phyloP scores from a whole-genome alignment of 2,113 vertebrate genomes.

The Dipodomys spectabilis region DNA sequence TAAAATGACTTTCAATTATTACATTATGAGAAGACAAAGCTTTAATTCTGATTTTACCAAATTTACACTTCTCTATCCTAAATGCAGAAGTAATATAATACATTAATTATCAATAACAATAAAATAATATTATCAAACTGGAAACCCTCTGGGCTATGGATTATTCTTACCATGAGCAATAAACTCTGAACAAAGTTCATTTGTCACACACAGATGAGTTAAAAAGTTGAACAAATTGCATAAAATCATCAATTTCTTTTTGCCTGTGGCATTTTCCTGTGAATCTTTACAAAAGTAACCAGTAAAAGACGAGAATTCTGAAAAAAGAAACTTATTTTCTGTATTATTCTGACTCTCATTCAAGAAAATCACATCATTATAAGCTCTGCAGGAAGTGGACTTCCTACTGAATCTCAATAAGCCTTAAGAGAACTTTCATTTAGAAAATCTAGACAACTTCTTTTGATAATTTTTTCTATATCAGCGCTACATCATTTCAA shows the following conservation, averaged over 20 bases:
- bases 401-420: neutral
- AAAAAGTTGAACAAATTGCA: neutral
- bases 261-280: neutral
- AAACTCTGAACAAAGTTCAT: neutral
- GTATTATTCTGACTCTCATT: neutral
- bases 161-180: slow-evolving; percentile 1
- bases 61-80: neutral
- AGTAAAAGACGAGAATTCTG: neutral
- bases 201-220: slow-evolving; percentile 4
- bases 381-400: neutral
- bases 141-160: neutral
- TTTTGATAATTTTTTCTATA: neutral
- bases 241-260: neutral
- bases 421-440: neutral
- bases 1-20: slow-evolving; percentile 2
- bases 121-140: neutral
- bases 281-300: slow-evolving; percentile 14
- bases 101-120: neutral
- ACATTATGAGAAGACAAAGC: neutral
- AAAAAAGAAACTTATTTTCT: neutral
- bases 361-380: neutral
- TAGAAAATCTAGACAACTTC: neutral
- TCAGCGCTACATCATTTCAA: neutral
- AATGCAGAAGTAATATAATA: neutral
- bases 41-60: neutral